Percentiles rank a stretch among this genome's conserved stretches.
Conservation (phyloP, 2,888 invertebrate genomes). For the Drosophila falleni region DNA sequence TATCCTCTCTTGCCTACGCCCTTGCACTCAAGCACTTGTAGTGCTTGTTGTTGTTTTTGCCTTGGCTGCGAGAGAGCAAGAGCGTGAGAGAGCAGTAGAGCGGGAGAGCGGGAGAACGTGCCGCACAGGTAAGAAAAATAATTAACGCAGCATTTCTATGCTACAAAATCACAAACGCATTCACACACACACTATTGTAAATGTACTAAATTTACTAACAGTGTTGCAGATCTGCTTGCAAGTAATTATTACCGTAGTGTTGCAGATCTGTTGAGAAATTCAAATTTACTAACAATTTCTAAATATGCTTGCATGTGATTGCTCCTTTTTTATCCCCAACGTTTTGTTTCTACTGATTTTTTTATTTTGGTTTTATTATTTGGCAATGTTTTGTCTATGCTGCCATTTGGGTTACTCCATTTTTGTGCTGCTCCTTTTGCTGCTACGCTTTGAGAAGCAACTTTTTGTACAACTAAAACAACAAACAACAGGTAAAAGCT, state of each 20-base stretch:
- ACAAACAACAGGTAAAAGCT: slow-evolving; percentile 20
- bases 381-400: not conserved
- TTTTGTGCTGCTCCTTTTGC: not conserved
- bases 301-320: not conserved
- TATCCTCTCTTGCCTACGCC: not conserved
- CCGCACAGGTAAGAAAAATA: slow-evolving; percentile 68
- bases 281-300: slow-evolving; percentile 4
- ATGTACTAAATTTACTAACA: slow-evolving; percentile 6
- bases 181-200: not conserved
- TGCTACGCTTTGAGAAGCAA: not conserved
- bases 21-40: slow-evolving; percentile 1
- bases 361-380: not conserved
- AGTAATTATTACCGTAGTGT: slow-evolving; percentile 5
- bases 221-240: slow-evolving; percentile 15
- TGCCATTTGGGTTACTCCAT: not conserved
- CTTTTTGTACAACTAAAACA: not conserved
- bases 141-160: slow-evolving; percentile 54
- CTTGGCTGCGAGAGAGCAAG: slow-evolving; percentile 1
- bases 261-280: slow-evolving; percentile 7
- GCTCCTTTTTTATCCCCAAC: not conserved
- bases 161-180: slow-evolving; percentile 25
- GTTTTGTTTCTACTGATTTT: not conserved
- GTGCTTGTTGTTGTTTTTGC: slow-evolving; percentile 1
- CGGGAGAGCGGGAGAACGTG: slow-evolving; percentile 22
- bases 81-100: slow-evolving; percentile 11